Evolutionary conservation across 1,140 invertebrate species (phyloP).

Genomic region (Lethrus apterus): DNA sequence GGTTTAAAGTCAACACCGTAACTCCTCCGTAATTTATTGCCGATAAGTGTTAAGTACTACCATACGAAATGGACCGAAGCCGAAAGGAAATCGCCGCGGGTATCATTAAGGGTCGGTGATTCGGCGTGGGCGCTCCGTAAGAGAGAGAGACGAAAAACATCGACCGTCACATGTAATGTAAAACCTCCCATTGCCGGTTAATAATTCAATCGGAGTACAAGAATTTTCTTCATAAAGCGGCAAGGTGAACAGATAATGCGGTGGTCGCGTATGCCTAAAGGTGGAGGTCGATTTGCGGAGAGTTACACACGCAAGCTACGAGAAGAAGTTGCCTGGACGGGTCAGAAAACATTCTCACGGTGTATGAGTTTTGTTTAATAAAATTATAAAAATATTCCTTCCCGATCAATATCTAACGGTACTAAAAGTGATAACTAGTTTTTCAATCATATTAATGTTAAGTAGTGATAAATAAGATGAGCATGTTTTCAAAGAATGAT

Average conservation of each 20-base stretch:
- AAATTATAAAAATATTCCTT: too few relatives aligned
- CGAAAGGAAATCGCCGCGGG: conserved; percentile 9
- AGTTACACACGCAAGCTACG: conserved; percentile 7
- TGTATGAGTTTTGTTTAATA: too few relatives aligned
- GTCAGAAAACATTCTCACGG: conserved; percentile 11
- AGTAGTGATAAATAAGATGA: too few relatives aligned
- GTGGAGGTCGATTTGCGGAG: conserved; percentile 2
- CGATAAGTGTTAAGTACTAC: conserved; percentile 16
- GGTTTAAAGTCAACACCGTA: conserved; percentile 32
- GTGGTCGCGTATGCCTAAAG: conserved; percentile 1
- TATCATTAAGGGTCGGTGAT: conserved; percentile 8
- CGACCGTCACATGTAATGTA: conserved; percentile 4
- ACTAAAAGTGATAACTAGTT: too few relatives aligned
- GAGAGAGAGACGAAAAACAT: conserved; percentile 2
- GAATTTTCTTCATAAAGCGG: too few relatives aligned
- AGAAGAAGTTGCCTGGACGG: conserved; percentile 1
- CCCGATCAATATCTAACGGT: too few relatives aligned
- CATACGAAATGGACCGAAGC: conserved; percentile 7
- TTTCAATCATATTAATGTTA: too few relatives aligned
- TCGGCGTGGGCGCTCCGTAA: conserved; percentile 10
- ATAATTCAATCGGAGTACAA: conserved; percentile 10
- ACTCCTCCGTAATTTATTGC: conserved; percentile 31
- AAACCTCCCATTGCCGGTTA: conserved; percentile 4
- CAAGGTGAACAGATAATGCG: too few relatives aligned
- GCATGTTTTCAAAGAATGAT: too few relatives aligned